Percentiles rank a stretch among this genome's conserved stretches.
These are phyloP conservation scores for Latheticus oryzae DNA, from an alignment of 2,888 invertebrate genomes.

Conservation along the genomic window DNA sequence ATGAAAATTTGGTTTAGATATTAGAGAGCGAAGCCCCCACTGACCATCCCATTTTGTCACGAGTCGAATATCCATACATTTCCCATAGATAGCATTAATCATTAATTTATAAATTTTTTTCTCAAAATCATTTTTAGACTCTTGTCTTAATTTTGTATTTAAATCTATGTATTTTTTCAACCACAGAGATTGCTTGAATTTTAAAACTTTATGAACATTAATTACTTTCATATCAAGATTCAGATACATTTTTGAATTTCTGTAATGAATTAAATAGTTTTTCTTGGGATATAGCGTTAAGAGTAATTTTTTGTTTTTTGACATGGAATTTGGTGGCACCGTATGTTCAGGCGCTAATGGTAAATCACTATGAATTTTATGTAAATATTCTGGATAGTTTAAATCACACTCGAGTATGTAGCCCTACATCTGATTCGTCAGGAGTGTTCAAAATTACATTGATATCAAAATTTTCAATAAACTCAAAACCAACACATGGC, in stretches of 20 bases:
- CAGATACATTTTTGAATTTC: constrained; percentile 51
- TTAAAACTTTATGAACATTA: constrained; percentile 54
- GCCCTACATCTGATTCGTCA: constrained; percentile 46
- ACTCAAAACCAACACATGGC: constrained; percentile 40
- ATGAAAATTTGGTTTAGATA: constrained; percentile 6
- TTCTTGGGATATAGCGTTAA: constrained; percentile 41
- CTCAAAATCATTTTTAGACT: constrained; percentile 7
- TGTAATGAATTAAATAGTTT: constrained; percentile 52
- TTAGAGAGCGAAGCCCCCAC: constrained; percentile 1
- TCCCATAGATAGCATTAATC: constrained; percentile 6
- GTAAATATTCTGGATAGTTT: constrained; percentile 58
- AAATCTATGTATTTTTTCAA: constrained; percentile 8
- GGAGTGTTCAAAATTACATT: constrained; percentile 38
- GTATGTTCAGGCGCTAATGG: constrained; percentile 39
- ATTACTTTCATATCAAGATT: constrained; percentile 47
- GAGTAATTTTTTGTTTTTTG: constrained; percentile 29
- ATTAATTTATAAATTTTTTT: constrained; percentile 8
- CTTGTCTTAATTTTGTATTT: constrained; percentile 11
- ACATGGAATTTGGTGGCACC: constrained; percentile 44
- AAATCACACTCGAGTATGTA: constrained; percentile 64
- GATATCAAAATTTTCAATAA: constrained; percentile 35
- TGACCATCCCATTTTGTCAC: constrained; percentile 2
- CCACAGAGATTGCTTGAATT: constrained; percentile 56
- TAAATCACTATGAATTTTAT: constrained; percentile 53
- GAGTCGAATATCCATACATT: constrained; percentile 8